phyloP scores from a whole-genome alignment of 2,797 vertebrate genomes.

The Luscinia luscinia region DNA sequence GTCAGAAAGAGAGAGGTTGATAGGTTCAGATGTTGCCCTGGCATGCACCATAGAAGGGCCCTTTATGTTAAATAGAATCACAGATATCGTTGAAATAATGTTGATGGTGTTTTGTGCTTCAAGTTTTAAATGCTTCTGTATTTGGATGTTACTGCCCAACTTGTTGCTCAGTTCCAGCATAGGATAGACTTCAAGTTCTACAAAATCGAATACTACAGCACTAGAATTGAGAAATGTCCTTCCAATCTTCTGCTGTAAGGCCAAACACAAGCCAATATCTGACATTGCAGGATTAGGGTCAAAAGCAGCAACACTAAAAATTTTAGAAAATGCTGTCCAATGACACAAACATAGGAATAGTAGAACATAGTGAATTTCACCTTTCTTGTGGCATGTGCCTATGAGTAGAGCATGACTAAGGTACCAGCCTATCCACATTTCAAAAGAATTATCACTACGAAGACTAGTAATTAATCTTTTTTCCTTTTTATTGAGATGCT shows the following conservation, averaged over 20 bases:
- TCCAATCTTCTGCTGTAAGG: not conserved
- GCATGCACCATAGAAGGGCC: not conserved
- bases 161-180: not conserved
- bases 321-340: not conserved
- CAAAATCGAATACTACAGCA: not conserved
- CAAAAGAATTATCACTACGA: not conserved
- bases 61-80: not conserved
- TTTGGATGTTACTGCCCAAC: not conserved
- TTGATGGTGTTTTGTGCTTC: not conserved
- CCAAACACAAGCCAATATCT: not conserved
- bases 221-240: not conserved
- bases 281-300: not conserved
- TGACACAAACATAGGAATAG: not conserved
- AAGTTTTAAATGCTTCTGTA: not conserved
- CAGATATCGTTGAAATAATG: not conserved
- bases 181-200: not conserved
- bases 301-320: not conserved
- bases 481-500: not conserved
- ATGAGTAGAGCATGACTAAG: not conserved
- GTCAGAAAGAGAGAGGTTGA: not conserved
- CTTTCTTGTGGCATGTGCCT: not conserved
- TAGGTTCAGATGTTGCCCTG: not conserved
- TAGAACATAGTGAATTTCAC: not conserved
- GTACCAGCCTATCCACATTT: not conserved
- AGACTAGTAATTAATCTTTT: not conserved